Evolutionary conservation across 1,140 invertebrate genomes (phyloP).

Genomic region (Lepidurus packardi): DNA sequence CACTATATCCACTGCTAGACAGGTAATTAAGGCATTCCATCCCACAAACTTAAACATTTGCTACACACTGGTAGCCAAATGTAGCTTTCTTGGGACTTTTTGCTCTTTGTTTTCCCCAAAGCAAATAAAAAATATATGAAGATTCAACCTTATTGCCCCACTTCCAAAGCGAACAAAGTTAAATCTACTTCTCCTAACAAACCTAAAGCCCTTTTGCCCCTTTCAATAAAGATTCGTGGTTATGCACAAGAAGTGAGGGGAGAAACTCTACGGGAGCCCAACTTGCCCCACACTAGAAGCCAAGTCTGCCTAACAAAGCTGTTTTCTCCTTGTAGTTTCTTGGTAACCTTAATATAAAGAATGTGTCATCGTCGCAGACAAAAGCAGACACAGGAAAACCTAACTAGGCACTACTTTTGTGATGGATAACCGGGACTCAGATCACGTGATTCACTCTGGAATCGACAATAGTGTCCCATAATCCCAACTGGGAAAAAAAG

Average conservation of each 20-base stretch:
- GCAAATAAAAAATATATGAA: neutral
- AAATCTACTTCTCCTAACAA: neutral
- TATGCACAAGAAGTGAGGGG: neutral
- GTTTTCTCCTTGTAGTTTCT: neutral
- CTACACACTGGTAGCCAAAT: conserved; percentile 14
- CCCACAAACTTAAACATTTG: neutral
- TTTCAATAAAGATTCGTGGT: neutral
- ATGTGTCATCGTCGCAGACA: too few species aligned
- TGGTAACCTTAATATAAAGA: too few species aligned
- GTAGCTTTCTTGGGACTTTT: neutral
- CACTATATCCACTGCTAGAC: neutral
- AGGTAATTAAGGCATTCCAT: neutral
- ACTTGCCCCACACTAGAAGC: conserved; percentile 17
- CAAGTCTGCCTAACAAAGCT: conserved; percentile 3
- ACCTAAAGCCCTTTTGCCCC: neutral
- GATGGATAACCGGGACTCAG: neutral
- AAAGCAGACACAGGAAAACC: neutral
- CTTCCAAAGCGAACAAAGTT: conserved; percentile 11
- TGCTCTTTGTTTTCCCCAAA: neutral
- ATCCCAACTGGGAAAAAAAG: neutral
- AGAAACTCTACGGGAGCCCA: neutral
- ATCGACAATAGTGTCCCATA: conserved; percentile 18
- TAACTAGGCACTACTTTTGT: neutral
- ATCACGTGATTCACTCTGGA: conserved; percentile 15
- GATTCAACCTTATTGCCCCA: conserved; percentile 17